Evolutionary conservation across 2,888 invertebrate species (phyloP), one percentile per base, ranked within the genome.

Genomic region (Plebejus argus): DNA sequence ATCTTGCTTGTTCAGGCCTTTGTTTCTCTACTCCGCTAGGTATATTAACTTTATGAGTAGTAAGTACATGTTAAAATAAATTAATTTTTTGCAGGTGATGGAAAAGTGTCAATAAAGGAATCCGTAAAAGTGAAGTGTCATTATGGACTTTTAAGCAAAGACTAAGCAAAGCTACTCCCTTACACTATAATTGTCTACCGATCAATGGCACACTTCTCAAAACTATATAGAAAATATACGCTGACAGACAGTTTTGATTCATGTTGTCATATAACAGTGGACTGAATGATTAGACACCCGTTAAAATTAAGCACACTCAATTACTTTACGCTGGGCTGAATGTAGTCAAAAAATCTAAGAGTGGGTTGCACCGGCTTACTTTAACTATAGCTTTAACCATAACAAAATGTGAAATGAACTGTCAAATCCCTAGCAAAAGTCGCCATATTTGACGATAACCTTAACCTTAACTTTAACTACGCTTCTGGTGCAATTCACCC

Each of bases 101-200:
- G 77, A 83, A 81, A 83, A 84, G 84, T 87, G 86, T 83, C 85
- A 83, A 83, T 87, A 86, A 85, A 85, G 84, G 84, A 89, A 88
- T 85, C 89, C 87, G 85, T 89, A 87, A 91, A 74, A 92, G 92
- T 93, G 93, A 92, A 90, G 92, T 93, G 93, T 91, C 89, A 86
- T 86, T 90, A 91, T 85, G 90, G 92, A 92, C 92, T 92, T 89
- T 85, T 89, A 88, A 90, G 88, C 88, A 85, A 91, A 90, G 90
- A 89, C 89, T 85, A 88, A 87, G 88, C 87, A 86, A 87, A 88
- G 82, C 86, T 85, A 87, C 89, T 84, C 87, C 84, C 86, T 18
- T 85, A 86, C 83, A 87, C 83, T 84, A 83, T 84, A 82, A 83
- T 18, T 83, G 85, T 84, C 84, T 80, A 80, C 81, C 80, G 84